phyloP scores from a whole-genome alignment of 2,113 vertebrate genomes.

The Corvus hawaiiensis region DNA sequence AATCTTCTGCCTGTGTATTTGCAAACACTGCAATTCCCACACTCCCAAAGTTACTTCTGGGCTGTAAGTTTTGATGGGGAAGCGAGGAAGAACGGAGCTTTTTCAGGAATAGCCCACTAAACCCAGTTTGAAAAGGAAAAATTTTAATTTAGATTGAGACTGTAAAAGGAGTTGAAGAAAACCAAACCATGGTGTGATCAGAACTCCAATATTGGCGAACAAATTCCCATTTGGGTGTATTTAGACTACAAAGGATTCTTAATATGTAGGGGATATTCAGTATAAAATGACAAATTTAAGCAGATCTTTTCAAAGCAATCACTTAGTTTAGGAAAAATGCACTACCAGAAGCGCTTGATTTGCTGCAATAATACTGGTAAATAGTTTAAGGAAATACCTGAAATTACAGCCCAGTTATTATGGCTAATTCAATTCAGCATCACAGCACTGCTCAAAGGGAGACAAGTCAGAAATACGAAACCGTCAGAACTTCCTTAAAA shows the following conservation, averaged over 20 bases:
- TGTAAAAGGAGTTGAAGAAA: neutral
- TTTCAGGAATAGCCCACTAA: neutral
- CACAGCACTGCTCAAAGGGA: neutral
- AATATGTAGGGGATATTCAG: neutral
- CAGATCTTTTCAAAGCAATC: neutral
- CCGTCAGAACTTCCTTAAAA: neutral
- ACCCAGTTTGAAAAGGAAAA: neutral
- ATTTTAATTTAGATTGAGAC: neutral
- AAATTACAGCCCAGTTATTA: neutral
- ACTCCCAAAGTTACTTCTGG: neutral
- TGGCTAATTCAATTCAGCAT: neutral
- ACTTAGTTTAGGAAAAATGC: neutral
- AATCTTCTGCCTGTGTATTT: neutral
- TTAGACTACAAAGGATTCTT: neutral
- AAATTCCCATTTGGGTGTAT: neutral
- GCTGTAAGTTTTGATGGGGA: neutral
- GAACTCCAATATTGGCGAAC: neutral
- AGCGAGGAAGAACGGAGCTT: neutral
- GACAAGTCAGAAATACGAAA: neutral
- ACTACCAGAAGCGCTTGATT: neutral
- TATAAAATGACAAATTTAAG: neutral
- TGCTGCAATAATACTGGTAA: neutral
- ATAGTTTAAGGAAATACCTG: constrained; percentile 8
- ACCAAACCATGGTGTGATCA: neutral
- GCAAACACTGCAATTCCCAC: neutral